These are phyloP conservation scores for Hyposmocoma kahamanoa DNA, from an alignment of 1,140 invertebrate genomes.

Conservation along the genomic window DNA sequence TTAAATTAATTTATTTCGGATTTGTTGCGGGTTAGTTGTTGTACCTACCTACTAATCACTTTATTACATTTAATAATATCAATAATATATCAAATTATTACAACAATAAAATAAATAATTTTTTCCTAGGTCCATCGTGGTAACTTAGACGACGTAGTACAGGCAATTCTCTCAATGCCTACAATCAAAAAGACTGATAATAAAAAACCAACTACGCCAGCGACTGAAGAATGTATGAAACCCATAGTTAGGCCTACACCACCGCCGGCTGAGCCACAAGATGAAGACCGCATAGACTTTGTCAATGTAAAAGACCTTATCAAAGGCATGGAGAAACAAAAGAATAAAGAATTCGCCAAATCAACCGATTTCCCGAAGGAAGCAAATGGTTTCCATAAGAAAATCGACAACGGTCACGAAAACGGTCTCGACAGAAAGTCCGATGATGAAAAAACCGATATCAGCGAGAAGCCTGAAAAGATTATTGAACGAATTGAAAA, in stretches of 20 bases:
- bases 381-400: conserved; percentile 55
- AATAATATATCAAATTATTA: too few species aligned
- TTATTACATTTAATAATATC: too few species aligned
- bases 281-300: conserved; percentile 66
- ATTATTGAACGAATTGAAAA: conserved; percentile 29
- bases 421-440: conserved; percentile 19
- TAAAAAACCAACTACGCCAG: conserved; percentile 39
- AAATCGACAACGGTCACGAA: conserved; percentile 59
- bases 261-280: conserved; percentile 32
- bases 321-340: conserved; percentile 67
- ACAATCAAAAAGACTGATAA: conserved; percentile 42
- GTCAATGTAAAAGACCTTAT: conserved; percentile 71
- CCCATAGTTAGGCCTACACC: conserved; percentile 27
- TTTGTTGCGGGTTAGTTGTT: too few species aligned
- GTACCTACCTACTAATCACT: too few species aligned
- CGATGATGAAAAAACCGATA: conserved; percentile 21
- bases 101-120: not conserved
- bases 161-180: conserved; percentile 57
- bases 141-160: conserved; percentile 56
- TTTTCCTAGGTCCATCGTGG: conserved; percentile 54
- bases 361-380: conserved; percentile 38
- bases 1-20: too few species aligned
- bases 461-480: conserved; percentile 21
- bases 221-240: conserved; percentile 39
- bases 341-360: conserved; percentile 29